These are phyloP conservation scores for Perccottus glenii DNA, from an alignment of 2,113 vertebrate species.

Conservation along the genomic window DNA sequence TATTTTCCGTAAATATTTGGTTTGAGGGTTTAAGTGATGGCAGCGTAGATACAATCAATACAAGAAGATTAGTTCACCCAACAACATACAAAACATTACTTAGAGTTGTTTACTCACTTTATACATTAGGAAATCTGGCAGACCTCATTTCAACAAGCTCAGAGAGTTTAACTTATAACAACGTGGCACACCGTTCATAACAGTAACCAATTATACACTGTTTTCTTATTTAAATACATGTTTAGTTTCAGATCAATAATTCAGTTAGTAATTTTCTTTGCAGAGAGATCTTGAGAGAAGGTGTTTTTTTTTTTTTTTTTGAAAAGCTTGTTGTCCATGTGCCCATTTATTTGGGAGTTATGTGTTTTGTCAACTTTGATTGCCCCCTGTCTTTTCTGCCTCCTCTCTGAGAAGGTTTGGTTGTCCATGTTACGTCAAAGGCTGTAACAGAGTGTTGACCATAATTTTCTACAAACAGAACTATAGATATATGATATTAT, in stretches of 20 bases:
- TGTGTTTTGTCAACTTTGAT: slow-evolving; percentile 39
- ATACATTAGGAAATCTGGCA: slow-evolving; percentile 37
- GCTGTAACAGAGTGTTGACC: background rate
- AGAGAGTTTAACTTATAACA: slow-evolving; percentile 32
- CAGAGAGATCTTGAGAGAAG: slow-evolving; percentile 17
- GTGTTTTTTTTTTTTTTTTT: slow-evolving; percentile 18
- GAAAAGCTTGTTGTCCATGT: slow-evolving; percentile 32
- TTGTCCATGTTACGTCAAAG: too few relatives aligned
- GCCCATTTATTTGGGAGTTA: slow-evolving; percentile 34
- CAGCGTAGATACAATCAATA: slow-evolving; percentile 45
- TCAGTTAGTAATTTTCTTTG: background rate
- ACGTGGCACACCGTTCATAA: background rate
- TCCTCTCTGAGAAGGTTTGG: background rate
- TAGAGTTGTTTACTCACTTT: slow-evolving; percentile 43
- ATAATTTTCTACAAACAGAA: too few relatives aligned
- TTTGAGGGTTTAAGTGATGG: slow-evolving; percentile 35
- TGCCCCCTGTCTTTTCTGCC: slow-evolving; percentile 25
- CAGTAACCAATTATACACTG: background rate
- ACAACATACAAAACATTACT: slow-evolving; percentile 42
- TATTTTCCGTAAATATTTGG: slow-evolving; percentile 17
- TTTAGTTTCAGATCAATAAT: background rate
- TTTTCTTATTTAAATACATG: background rate
- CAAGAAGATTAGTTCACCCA: slow-evolving; percentile 37
- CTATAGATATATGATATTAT: background rate
- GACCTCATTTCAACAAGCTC: background rate